These are phyloP conservation scores for Holotrichia oblita DNA, from an alignment of 1,140 invertebrate genomes.

Conservation along the genomic window DNA sequence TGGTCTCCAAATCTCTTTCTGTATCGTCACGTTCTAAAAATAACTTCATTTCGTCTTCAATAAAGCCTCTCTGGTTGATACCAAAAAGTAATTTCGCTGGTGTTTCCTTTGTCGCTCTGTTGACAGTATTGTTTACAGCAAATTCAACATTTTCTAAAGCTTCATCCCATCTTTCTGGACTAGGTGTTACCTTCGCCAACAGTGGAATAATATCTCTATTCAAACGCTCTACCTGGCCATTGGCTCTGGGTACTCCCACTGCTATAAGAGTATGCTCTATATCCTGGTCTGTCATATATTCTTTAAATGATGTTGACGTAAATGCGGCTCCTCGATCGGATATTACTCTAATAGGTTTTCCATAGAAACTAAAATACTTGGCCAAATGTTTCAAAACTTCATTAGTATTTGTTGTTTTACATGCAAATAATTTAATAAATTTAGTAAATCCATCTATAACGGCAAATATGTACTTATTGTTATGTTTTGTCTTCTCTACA, in stretches of 20 bases:
- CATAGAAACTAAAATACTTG: conserved; percentile 46
- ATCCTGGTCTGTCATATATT: not conserved
- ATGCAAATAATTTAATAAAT: conserved; percentile 48
- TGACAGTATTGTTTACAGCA: conserved; percentile 21
- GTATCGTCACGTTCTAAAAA: not conserved
- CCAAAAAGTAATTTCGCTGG: conserved; percentile 36
- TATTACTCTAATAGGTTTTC: conserved; percentile 44
- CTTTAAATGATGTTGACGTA: conserved; percentile 45
- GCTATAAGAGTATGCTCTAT: conserved; percentile 28
- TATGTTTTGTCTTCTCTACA: conserved; percentile 38
- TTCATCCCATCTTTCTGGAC: conserved; percentile 1
- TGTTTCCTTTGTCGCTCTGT: not conserved
- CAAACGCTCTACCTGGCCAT: conserved; percentile 28
- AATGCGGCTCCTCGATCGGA: conserved; percentile 47
- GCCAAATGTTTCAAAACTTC: conserved; percentile 46
- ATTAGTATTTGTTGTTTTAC: conserved; percentile 38
- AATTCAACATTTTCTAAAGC: conserved; percentile 1
- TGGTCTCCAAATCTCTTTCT: conserved; percentile 34
- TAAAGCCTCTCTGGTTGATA: not conserved
- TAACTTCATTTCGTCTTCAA: conserved; percentile 15
- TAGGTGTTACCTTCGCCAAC: not conserved
- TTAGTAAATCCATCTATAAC: conserved; percentile 53
- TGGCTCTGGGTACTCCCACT: conserved; percentile 7
- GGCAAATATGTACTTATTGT: conserved; percentile 49
- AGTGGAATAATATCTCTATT: conserved; percentile 7